Conservation (phyloP, 2,888 invertebrate genomes). For the Drosophila melanocephala region DNA sequence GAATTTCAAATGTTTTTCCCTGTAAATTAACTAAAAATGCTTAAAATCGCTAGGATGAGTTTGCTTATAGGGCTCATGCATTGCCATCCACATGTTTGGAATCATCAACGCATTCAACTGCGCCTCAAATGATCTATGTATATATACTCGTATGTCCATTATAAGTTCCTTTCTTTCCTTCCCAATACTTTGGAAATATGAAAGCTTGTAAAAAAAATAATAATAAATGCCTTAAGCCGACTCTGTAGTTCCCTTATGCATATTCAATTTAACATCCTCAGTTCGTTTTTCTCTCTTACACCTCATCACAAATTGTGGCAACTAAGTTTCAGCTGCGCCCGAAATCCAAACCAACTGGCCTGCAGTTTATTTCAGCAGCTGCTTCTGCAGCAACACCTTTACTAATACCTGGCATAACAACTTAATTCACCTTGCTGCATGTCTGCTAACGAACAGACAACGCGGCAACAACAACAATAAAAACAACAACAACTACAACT, state of each 20-base stretch:
- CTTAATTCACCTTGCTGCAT: conserved; percentile 69
- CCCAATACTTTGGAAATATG: background rate
- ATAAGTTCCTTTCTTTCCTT: conserved; percentile 6
- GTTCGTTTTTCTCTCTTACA: background rate
- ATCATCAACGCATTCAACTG: conserved; percentile 60
- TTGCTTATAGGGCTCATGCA: conserved; percentile 77
- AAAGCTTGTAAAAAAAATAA: background rate
- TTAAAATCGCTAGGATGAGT: conserved; percentile 81
- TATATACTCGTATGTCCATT: conserved; percentile 26
- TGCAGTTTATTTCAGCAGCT: conserved; percentile 36
- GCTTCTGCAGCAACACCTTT: conserved; percentile 66
- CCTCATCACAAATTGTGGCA: conserved; percentile 23
- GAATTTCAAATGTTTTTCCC: conserved; percentile 82
- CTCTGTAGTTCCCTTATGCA: conserved; percentile 20
- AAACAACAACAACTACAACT: conserved; percentile 10
- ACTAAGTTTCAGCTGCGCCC: conserved; percentile 45
- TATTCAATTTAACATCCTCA: conserved; percentile 24
- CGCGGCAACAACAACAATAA: conserved; percentile 28
- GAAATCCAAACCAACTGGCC: conserved; percentile 38
- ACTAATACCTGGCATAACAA: conserved; percentile 77
- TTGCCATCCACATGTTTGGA: conserved; percentile 40
- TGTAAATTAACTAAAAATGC: conserved; percentile 85
- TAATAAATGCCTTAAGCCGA: background rate
- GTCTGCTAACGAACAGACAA: conserved; percentile 59
- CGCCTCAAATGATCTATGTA: conserved; percentile 52